A percentile compares a stretch with the other conserved stretches of the same genome.
Conservation (phyloP, 2,113 vertebrate genomes). For the Tragelaphus buxtoni region DNA sequence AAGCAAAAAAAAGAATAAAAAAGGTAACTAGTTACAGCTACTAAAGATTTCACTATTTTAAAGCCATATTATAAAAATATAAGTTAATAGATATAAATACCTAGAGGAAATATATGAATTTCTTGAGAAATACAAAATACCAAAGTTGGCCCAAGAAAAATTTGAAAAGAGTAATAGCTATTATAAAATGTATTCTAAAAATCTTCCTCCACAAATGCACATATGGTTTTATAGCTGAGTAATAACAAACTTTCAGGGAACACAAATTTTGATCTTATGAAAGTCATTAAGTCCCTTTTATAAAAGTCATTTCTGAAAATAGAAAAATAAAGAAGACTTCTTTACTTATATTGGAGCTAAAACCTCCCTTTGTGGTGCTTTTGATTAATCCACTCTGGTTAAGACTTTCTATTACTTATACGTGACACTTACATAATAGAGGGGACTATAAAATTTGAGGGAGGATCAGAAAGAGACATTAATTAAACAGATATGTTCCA, state of each 20-base stretch:
- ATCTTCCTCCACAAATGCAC: not conserved
- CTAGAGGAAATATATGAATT: too few relatives aligned
- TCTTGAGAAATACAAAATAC: too few relatives aligned
- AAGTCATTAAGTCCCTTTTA: not conserved
- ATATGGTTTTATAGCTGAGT: not conserved
- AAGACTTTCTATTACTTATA: not conserved
- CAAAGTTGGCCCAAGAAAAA: too few relatives aligned
- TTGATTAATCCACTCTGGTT: not conserved
- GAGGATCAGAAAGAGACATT: not conserved
- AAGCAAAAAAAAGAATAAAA: not conserved
- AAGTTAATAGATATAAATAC: too few relatives aligned
- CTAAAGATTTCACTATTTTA: too few relatives aligned
- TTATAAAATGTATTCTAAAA: too few relatives aligned
- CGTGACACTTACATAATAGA: not conserved
- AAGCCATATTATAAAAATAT: too few relatives aligned
- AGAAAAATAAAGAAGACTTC: not conserved
- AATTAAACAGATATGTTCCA: not conserved
- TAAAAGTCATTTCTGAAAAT: constrained; percentile 9
- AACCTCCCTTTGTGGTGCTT: not conserved
- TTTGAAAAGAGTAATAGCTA: too few relatives aligned
- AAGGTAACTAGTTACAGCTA: not conserved
- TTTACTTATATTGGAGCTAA: not conserved
- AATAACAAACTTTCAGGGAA: constrained; percentile 11
- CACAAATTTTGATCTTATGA: not conserved
- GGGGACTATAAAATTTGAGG: not conserved